Conservation (phyloP, 2,888 invertebrate genomes). For the Drosophila longiperda region DNA sequence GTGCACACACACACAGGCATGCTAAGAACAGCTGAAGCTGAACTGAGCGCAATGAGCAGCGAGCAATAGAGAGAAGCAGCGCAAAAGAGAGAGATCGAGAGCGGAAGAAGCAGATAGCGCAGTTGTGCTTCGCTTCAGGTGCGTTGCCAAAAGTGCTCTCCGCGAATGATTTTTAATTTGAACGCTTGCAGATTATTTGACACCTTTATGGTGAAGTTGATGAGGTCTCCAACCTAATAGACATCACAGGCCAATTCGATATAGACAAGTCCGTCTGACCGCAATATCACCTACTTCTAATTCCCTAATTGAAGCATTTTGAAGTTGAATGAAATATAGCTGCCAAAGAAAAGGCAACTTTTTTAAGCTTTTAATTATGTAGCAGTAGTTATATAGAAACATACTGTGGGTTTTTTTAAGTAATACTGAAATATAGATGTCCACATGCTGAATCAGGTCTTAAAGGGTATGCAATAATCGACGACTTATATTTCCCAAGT, state of each 20-base stretch:
- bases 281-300: too few relatives aligned
- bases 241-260: neutral
- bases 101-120: neutral
- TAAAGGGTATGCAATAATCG: neutral
- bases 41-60: constrained; percentile 18
- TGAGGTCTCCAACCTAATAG: neutral
- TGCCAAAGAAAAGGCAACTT: neutral
- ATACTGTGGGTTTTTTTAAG: neutral
- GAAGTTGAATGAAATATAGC: neutral
- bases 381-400: neutral
- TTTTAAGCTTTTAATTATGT: too few relatives aligned
- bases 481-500: neutral
- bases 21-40: constrained; percentile 23
- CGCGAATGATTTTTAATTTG: neutral
- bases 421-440: neutral
- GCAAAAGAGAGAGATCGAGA: neutral
- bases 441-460: neutral
- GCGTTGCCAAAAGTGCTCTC: constrained; percentile 7
- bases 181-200: constrained; percentile 1
- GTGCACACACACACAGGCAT: neutral
- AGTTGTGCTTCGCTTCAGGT: constrained; percentile 28
- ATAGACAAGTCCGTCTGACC: neutral
- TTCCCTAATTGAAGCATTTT: neutral
- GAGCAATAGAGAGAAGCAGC: neutral
- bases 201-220: neutral